Base-by-base conservation (phyloP, 2,797 vertebrate genomes). In the Hydrocynus forskahlii region DNA sequence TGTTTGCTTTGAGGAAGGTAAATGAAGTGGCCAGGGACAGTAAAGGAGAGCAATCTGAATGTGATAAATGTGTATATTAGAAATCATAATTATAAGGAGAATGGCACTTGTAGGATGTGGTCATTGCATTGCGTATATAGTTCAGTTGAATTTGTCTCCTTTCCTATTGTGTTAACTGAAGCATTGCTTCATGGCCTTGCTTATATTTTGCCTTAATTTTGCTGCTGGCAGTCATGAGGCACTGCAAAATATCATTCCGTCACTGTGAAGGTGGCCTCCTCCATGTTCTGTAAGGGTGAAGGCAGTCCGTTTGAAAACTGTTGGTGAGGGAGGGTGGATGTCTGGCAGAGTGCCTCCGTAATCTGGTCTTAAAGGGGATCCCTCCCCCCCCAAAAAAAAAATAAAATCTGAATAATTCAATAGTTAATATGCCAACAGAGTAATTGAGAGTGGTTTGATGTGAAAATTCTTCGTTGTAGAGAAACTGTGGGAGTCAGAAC, bases 191-290 rank as follows among this genome's bases (percentile, higher is more conserved):
- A 48, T 78, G 66, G 45, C 59, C 45, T 81, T 73, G 84, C 78
- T 83, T 85, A 63, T 64, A 62, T 78, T 78, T 78, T 80, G 80
- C 85, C 78, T 83, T 81, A 67, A 75, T 81, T 69, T 83, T 14
- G 19, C 50, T 21, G 66, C 67, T 16, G 19, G 35, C 66, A 75
- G 71, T 67, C 10, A n/a, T 57, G 45, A 79, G 19, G n/a, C 29
- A 66, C 40, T 83, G 21, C 62, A n/a, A 21, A 23, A 45, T 66
- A 50, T 57, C 5, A 64, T 54, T 69, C 67, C 40, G 13, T 69
- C 43, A 48, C 67, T 69, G 67, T 69, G 40, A 69, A 21, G 43
- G 43, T 48, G 67, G 40, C 67, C 19, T 69, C 64, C 40, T 63
- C 25, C 14, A 29, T 29, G 9, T 25, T 60, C 12, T 12, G 0